Evolutionary conservation across 2,113 vertebrate species (phyloP), one percentile per base, ranked within the genome.

Genomic region (Mesocricetus auratus): DNA sequence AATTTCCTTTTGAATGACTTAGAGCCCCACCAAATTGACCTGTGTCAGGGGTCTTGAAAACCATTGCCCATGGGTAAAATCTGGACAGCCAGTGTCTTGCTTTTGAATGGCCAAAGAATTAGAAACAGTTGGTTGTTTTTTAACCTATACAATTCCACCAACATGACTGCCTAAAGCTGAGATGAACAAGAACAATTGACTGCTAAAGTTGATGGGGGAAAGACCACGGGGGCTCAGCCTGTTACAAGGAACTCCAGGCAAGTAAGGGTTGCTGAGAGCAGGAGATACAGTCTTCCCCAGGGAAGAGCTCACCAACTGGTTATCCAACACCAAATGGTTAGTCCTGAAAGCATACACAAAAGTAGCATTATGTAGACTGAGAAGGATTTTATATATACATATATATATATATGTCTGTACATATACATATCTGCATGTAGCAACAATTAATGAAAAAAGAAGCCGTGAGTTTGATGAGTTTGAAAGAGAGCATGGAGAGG

Each of bases 1-100:
- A 39, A 33, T 75, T 91, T 81, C 29, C 87, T 58, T 83, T 31
- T 29, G 62, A 71, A n/a, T 50, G 56, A 33, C 60, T 33, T 73
- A 53, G 62, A 73, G 15, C 12, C 75, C 33, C 10, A 24, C 19
- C n/a, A 71, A 13, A 53, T 0, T 50, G 69, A 60, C 24, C 36
- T 62, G 0, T 78, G 42, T 73, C 26, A 15, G 29, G n/a, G 29
- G 19, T 60, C 45, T 83, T 94, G 56, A 24, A 21, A 7, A 47
- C 12, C 36, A 12, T 8, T 56, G 50, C n/a, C 33, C 2, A 0
- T 47, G 33, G 50, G 36, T 10, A 33, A 75, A 3, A 42, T 36
- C 33, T 69, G 60, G 47, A 8, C 42, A 29, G 47, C 5, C 50
- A 36, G 62, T 11, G 24, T 13, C 12, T 11, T 66, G 36, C 33